Evolutionary conservation across 2,797 vertebrate genomes (phyloP), one percentile per base, ranked within the genome.

Genomic region (Pyrocephalus nanus): DNA sequence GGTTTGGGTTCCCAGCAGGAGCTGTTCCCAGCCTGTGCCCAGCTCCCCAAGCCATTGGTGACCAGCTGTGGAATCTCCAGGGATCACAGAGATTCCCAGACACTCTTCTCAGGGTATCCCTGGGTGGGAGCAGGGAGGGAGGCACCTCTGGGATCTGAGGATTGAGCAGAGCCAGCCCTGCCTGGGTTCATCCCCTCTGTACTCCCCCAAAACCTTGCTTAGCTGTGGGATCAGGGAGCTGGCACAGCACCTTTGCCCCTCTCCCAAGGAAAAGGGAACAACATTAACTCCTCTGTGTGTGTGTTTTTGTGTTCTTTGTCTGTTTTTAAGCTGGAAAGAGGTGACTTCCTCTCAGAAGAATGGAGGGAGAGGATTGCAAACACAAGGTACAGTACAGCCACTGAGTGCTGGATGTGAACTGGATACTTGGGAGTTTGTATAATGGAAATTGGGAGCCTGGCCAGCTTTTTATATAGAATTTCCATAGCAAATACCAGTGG

Each of bases 331-430:
- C 98, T 99, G 98, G 99, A 99, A 97, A 98, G 99, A 97, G 99
- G 99, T n/a, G 99, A 99, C 93, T 99, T 99, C 97, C 98, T 99
- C 86, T 99, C 99, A 29, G 99, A 99, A 95, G 99, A 99, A 96
- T 99, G 99, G 99, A 98, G 98, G 90, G 99, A 99, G 84, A 98
- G 99, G 90, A 99, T 99, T 58, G 99, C 99, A 93, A 99, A 98
- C 98, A 99, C 99, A 97, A 99, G 99, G 99, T 99, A 98, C 45
- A 55, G 92, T 84, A 54, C 54, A 86, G 79, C 66, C 19, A 4
- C 29, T 74, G 80, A 86, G n/a, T 11, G 48, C 66, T 80, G 75
- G 36, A 38, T 88, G 81, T 66, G 87, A 90, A 53, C 82, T 75
- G 92, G 81, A 69, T 84, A 19, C 86, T 76, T 92, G 79, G 67